phyloP scores from a whole-genome alignment of 2,888 invertebrate species.

The Resseliella maxima region DNA sequence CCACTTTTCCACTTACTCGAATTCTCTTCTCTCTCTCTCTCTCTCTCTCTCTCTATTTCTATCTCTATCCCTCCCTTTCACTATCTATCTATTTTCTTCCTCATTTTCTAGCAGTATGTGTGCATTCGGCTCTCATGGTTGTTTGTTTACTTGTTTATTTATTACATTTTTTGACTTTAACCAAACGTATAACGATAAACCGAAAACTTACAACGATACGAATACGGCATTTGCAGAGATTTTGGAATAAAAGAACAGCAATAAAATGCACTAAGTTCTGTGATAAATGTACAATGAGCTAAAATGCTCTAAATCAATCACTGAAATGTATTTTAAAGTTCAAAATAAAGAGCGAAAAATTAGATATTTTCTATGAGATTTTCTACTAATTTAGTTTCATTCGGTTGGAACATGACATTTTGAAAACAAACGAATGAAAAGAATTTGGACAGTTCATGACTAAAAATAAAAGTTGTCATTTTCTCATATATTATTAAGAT shows the following conservation, averaged over 20 bases:
- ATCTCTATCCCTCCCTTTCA: too few species aligned
- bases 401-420: not conserved
- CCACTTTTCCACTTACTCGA: not conserved
- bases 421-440: too few species aligned
- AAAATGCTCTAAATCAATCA: conserved; percentile 5
- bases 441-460: not conserved
- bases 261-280: not conserved
- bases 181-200: conserved; percentile 21
- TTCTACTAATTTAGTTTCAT: not conserved
- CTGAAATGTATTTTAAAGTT: not conserved
- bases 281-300: conserved; percentile 23
- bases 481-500: not conserved
- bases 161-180: conserved; percentile 7
- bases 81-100: not conserved
- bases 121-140: conserved; percentile 3
- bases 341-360: not conserved
- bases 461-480: not conserved
- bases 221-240: conserved; percentile 21
- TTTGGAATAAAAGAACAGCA: not conserved
- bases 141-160: conserved; percentile 49
- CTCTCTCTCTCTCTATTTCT: not conserved
- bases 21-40: not conserved
- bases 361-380: not conserved
- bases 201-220: not conserved
- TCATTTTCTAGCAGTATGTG: too few species aligned